Evolutionary conservation across 2,888 invertebrate species (phyloP).

Genomic region (Parasteatoda lunata): DNA sequence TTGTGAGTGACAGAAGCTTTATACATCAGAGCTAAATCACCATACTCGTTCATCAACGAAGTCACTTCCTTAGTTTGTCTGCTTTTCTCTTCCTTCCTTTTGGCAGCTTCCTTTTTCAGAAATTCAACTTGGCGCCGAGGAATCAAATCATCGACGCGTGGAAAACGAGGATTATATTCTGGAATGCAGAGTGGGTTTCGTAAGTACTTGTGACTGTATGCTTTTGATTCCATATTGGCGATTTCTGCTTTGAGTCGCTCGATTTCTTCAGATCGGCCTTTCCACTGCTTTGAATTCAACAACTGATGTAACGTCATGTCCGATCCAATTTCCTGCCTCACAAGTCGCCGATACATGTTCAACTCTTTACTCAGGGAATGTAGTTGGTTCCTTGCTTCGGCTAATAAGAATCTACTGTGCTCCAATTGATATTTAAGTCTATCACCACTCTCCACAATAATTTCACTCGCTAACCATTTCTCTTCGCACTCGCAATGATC

Average conservation of each 20-base stretch:
- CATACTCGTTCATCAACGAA: slow-evolving; percentile 37
- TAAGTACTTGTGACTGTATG: slow-evolving; percentile 41
- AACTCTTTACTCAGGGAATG: slow-evolving; percentile 39
- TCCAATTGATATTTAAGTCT: slow-evolving; percentile 38
- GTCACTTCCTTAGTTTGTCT: slow-evolving; percentile 4
- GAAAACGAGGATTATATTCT: slow-evolving; percentile 38
- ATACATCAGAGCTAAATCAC: slow-evolving; percentile 35
- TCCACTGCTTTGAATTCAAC: slow-evolving; percentile 22
- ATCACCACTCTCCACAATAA: slow-evolving; percentile 12
- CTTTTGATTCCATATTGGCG: slow-evolving; percentile 37
- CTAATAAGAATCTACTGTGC: slow-evolving; percentile 40
- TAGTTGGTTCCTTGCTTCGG: slow-evolving; percentile 42
- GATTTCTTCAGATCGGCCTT: slow-evolving; percentile 47
- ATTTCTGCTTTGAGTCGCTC: slow-evolving; percentile 36
- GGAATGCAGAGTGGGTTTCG: slow-evolving; percentile 41
- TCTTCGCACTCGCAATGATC: not conserved
- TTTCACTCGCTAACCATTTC: not conserved
- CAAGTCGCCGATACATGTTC: slow-evolving; percentile 13
- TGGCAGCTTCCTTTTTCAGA: slow-evolving; percentile 22
- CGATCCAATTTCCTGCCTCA: slow-evolving; percentile 23
- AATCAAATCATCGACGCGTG: slow-evolving; percentile 27
- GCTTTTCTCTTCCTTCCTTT: not conserved
- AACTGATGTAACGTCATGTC: slow-evolving; percentile 23
- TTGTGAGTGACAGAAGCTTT: slow-evolving; percentile 44
- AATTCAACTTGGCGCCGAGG: slow-evolving; percentile 14